phyloP scores from a whole-genome alignment of 35 echinoderm and acorn worm genomes.

The Apostichopus parvimensis region DNA sequence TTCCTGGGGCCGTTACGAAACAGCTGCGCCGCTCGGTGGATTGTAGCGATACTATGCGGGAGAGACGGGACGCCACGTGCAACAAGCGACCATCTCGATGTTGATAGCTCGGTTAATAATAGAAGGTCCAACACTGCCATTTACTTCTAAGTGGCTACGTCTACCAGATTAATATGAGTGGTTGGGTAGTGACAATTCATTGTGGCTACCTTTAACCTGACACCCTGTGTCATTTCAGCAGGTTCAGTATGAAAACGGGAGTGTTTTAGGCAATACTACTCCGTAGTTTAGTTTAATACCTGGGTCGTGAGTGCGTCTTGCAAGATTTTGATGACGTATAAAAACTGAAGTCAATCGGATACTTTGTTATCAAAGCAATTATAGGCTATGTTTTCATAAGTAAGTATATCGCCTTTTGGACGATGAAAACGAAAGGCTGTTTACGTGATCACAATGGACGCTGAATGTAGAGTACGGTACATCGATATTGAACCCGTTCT shows the following conservation, averaged over 20 bases:
- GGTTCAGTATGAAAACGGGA: background rate
- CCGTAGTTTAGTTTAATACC: background rate
- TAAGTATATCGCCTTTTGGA: background rate
- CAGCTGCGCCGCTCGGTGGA: slow-evolving; percentile 28
- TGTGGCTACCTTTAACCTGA: slow-evolving; percentile 22
- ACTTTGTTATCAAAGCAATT: slow-evolving; percentile 29
- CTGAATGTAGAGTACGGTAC: background rate
- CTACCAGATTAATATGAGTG: slow-evolving; percentile 41
- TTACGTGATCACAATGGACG: background rate
- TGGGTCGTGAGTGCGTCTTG: background rate
- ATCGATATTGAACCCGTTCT: slow-evolving; percentile 14
- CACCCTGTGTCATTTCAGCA: background rate
- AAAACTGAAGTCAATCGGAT: slow-evolving; percentile 18
- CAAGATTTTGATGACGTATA: background rate
- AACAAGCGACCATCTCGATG: background rate
- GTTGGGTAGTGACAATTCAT: background rate
- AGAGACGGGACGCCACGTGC: slow-evolving; percentile 20
- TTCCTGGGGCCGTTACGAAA: slow-evolving; percentile 35
- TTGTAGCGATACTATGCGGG: slow-evolving; percentile 7
- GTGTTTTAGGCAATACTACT: background rate
- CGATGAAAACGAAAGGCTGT: background rate
- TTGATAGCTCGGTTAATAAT: background rate
- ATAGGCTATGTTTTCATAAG: background rate
- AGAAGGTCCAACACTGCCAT: slow-evolving; percentile 29
- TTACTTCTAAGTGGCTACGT: slow-evolving; percentile 47